Base-by-base conservation (phyloP, 92 coral and sea anemone genomes). In the Paramuricea clavata region DNA sequence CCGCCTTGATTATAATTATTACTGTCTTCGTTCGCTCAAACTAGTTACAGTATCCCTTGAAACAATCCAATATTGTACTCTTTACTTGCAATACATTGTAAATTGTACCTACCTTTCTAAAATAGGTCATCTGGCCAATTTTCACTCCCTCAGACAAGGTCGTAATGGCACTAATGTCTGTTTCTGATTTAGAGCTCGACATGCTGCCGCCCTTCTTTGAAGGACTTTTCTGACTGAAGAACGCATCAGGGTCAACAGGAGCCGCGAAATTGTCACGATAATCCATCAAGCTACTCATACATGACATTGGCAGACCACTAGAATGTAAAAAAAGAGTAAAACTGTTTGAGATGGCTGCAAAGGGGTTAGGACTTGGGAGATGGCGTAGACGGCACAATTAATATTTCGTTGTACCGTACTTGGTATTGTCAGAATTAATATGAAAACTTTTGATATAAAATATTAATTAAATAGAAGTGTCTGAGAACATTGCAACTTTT, bases 21-120 rank as follows among this genome's bases (percentile, higher is more conserved):
- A n/a, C n/a, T n/a, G n/a, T n/a, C n/a, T n/a, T 39, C 71, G 33
- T 64, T 64, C 34, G 9, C 5, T 6, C 71, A 17, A 64, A 19
- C 33, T 2, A 12, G 71, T 3, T 64, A 13, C 27, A 23, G 26
- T 6, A n/a, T n/a, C n/a, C n/a, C n/a, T n/a, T n/a, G n/a, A n/a
- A n/a, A n/a, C n/a, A n/a, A n/a, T n/a, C n/a, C n/a, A n/a, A n/a
- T n/a, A n/a, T n/a, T n/a, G n/a, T n/a, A n/a, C n/a, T n/a, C n/a
- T n/a, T n/a, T n/a, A n/a, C n/a, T n/a, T n/a, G n/a, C n/a, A n/a
- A n/a, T n/a, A n/a, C n/a, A n/a, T n/a, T n/a, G n/a, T n/a, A n/a
- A n/a, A n/a, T n/a, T n/a, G n/a, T n/a, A n/a, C n/a, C n/a, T 59
- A 79, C 84, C 84, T 79, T 79, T 79, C 73, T 79, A 61, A 79